These are phyloP conservation scores for Trachemys scripta DNA, from an alignment of 2,113 vertebrate genomes.

Conservation along the genomic window DNA sequence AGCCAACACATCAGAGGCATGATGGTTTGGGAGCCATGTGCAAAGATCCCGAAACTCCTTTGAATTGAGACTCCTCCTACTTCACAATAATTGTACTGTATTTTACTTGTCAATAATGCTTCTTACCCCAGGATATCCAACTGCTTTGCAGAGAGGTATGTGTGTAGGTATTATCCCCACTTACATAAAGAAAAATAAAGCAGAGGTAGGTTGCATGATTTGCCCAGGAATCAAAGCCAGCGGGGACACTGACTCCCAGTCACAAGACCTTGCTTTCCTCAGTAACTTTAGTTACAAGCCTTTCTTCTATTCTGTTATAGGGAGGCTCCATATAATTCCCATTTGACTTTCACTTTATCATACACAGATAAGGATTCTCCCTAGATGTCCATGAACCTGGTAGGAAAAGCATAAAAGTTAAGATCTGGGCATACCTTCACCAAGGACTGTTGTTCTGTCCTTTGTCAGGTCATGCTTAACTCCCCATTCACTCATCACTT, in stretches of 20 bases:
- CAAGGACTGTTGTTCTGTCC: background rate
- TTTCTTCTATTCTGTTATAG: background rate
- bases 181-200: background rate
- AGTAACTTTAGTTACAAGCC: background rate
- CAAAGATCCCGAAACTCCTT: background rate
- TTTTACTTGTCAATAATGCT: background rate
- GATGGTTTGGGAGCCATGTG: background rate
- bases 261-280: background rate
- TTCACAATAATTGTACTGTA: background rate
- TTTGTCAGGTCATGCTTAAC: background rate
- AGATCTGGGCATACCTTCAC: background rate
- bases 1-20: background rate
- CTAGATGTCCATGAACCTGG: constrained; percentile 43
- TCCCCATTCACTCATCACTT: background rate
- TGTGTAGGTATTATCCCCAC: background rate
- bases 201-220: background rate
- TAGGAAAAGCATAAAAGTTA: constrained; percentile 47
- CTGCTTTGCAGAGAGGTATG: background rate
- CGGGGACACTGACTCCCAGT: background rate
- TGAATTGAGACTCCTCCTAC: background rate
- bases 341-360: background rate
- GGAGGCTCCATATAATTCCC: background rate
- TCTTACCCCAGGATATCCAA: background rate
- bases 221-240: background rate
- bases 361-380: constrained; percentile 63